Evolutionary conservation across 2,113 vertebrate species (phyloP), one percentile per base, ranked within the genome.

Genomic region (Thalassarche chlororhynchos): DNA sequence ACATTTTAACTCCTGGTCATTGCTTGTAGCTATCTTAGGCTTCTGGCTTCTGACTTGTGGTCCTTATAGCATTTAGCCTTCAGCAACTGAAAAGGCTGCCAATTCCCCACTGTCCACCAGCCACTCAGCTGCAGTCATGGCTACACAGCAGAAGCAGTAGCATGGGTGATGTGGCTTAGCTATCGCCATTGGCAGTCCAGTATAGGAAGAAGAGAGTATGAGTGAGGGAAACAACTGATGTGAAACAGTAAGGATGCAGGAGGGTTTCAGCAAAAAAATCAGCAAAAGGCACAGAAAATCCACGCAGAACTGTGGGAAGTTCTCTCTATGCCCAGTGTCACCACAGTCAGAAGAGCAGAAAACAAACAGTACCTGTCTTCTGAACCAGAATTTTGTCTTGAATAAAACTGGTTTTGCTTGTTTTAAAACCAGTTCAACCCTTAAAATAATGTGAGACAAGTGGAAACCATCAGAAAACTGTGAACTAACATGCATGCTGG

Each of bases 401-500:
- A 68, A 17, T 57, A 51, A 68, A 89, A 24, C 20, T 51, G 11
- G 2, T 52, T 72, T 46, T 83, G 21, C 17, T 78, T 51, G 36
- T 16, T 72, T 68, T 72, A 69, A 68, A 86, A 51, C 25, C 36
- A n/a, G 24, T 86, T 77, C 36, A 55, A 55, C 38, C 1, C 1
- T 61, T 77, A 55, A 28, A 89, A 61, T 57, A 40, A 15, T 4
- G 40, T 25, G 26, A 78, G 61, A 62, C 0, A 4, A 62, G 9
- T 55, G 21, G 40, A 64, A 88, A 36, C 32, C 38, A 32, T n/a
- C 34, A 52, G 62, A 55, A 79, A 72, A 38, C 8, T 42, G 20
- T 31, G 23, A 44, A 77, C 3, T 12, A 61, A 65, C 0, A 0
- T 49, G 19, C 2, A 8, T 17, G 18, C n/a, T 81, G 47, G 6